phyloP scores from a whole-genome alignment of 1,140 invertebrate genomes.

The Brachionus manjavacas region DNA sequence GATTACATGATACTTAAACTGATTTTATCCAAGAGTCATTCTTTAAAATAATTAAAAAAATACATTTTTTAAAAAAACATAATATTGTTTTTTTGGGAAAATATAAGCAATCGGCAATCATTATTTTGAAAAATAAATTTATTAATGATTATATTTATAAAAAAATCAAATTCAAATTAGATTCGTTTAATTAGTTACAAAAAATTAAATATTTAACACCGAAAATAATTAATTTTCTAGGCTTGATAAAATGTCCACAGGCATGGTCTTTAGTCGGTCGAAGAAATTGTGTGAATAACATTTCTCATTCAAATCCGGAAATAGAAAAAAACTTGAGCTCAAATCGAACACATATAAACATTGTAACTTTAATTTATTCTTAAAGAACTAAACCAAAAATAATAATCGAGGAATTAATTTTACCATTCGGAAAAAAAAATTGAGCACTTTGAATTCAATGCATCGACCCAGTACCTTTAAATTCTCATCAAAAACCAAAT shows the following conservation, averaged over 20 bases:
- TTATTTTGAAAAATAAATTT: background rate
- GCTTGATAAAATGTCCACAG: background rate
- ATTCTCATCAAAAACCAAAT: background rate
- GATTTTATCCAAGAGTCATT: too few species aligned
- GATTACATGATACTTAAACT: too few species aligned
- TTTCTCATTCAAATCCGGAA: background rate
- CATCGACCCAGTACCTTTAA: background rate
- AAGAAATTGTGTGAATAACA: background rate
- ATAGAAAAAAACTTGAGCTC: background rate
- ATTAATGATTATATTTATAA: background rate
- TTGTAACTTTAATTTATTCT: background rate
- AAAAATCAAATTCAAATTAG: background rate
- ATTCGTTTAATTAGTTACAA: background rate
- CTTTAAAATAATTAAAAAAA: too few species aligned
- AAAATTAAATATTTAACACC: background rate
- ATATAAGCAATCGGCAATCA: too few species aligned
- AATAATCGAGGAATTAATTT: background rate
- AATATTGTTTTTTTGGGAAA: too few species aligned
- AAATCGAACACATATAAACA: background rate
- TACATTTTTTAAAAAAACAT: too few species aligned
- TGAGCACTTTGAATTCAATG: background rate
- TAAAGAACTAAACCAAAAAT: background rate
- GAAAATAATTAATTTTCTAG: background rate
- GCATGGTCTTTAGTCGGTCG: background rate
- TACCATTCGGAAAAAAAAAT: background rate